phyloP scores from a whole-genome alignment of 1,140 invertebrate genomes.

The Calephelis virginiensis region DNA sequence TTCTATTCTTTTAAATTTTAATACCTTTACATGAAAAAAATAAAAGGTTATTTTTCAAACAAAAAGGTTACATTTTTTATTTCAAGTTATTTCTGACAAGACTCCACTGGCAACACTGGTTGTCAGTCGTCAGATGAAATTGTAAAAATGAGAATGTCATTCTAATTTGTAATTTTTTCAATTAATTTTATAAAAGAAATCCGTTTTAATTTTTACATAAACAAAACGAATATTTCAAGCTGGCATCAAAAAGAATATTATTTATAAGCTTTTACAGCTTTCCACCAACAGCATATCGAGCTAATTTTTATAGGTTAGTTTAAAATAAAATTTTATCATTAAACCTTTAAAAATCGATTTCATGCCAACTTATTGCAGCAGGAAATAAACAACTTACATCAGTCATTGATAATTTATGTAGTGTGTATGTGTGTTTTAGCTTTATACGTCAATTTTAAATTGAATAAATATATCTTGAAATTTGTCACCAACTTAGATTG shows the following conservation, averaged over 20 bases:
- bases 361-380: conserved; percentile 20
- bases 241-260: conserved; percentile 61
- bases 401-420: not conserved
- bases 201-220: conserved; percentile 18
- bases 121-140: not conserved
- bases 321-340: conserved; percentile 29
- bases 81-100: no score
- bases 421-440: not conserved
- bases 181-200: conserved; percentile 5
- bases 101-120: no score
- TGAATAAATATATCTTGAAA: not conserved
- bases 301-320: conserved; percentile 54
- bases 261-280: conserved; percentile 56
- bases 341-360: conserved; percentile 30
- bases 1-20: no score
- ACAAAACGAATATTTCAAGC: conserved; percentile 41
- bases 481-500: no score
- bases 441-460: not conserved
- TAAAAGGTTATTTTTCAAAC: no score
- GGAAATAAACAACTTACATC: not conserved
- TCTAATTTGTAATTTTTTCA: conserved; percentile 5
- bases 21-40: no score
- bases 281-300: conserved; percentile 42
- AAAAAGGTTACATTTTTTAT: no score
- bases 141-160: conserved; percentile 15